These are phyloP conservation scores for Drosophila athabasca DNA, from an alignment of 1,140 invertebrate species.

Conservation along the genomic window DNA sequence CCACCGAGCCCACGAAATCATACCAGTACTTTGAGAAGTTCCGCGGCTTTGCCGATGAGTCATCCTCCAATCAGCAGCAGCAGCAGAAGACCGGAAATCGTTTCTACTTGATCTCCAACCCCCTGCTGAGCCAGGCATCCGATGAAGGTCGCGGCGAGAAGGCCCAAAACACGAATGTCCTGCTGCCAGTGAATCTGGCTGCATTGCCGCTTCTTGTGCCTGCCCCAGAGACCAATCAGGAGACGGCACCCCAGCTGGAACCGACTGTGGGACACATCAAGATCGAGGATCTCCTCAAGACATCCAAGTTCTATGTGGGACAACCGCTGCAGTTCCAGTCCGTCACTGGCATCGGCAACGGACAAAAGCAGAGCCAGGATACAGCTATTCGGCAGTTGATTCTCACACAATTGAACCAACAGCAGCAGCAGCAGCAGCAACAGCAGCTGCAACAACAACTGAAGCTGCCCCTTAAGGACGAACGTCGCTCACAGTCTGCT, in stretches of 20 bases:
- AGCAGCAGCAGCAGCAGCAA: conserved; percentile 23
- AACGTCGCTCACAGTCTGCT: conserved; percentile 40
- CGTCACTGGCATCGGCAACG: conserved; percentile 13
- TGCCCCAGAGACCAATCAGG: conserved; percentile 3
- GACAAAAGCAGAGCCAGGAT: conserved; percentile 24
- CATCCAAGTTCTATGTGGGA: conserved; percentile 30
- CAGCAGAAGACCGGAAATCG: conserved; percentile 17
- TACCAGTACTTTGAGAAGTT: conserved; percentile 24
- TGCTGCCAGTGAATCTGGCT: conserved; percentile 42
- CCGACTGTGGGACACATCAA: conserved; percentile 7
- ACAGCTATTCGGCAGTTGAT: conserved; percentile 30
- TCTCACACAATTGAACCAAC: conserved; percentile 17
- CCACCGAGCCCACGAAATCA: neutral
- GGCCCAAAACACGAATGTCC: conserved; percentile 4
- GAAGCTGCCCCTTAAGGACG: conserved; percentile 18
- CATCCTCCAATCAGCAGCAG: neutral
- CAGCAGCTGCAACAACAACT: conserved; percentile 21
- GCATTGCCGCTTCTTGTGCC: conserved; percentile 37
- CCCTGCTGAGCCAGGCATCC: conserved; percentile 8
- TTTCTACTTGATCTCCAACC: conserved; percentile 48
- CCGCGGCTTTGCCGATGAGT: conserved; percentile 22
- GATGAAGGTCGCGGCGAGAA: conserved; percentile 13
- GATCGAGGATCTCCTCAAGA: conserved; percentile 34
- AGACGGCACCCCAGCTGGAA: neutral
- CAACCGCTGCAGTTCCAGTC: conserved; percentile 19